These are phyloP conservation scores for Paradoxurus hermaphroditus DNA, from an alignment of 2,113 vertebrate species.

Conservation along the genomic window DNA sequence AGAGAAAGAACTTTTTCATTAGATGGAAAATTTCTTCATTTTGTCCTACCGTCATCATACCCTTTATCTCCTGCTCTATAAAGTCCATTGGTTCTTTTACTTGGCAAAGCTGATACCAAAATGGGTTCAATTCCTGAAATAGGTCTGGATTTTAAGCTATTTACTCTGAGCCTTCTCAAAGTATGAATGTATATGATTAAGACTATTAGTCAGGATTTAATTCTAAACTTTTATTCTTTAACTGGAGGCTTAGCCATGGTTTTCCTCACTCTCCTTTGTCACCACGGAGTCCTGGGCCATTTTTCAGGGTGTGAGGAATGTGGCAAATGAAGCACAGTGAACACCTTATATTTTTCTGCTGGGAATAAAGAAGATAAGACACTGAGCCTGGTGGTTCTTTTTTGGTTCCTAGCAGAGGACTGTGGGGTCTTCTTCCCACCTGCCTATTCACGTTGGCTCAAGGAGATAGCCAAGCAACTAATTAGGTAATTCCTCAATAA, in stretches of 20 bases:
- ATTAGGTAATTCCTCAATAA: not conserved
- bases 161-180: constrained; percentile 47
- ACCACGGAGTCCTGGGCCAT: not conserved
- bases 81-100: not conserved
- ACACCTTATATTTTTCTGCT: not conserved
- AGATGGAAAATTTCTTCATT: not conserved
- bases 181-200: constrained; percentile 66
- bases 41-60: not conserved
- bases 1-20: not conserved
- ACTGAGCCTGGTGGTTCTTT: not conserved
- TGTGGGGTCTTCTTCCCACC: not conserved
- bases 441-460: not conserved
- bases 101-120: constrained; percentile 53
- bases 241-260: not conserved
- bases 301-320: not conserved
- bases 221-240: constrained; percentile 66
- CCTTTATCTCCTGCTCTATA: not conserved
- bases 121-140: constrained; percentile 69
- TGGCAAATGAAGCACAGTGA: not conserved
- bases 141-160: constrained; percentile 77
- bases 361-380: not conserved
- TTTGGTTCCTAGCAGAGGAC: not conserved
- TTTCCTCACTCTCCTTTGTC: not conserved
- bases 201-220: constrained; percentile 61
- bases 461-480: not conserved